Evolutionary conservation across 2,113 vertebrate species (phyloP).

Genomic region (Pseudolaguvia tuberculata): DNA sequence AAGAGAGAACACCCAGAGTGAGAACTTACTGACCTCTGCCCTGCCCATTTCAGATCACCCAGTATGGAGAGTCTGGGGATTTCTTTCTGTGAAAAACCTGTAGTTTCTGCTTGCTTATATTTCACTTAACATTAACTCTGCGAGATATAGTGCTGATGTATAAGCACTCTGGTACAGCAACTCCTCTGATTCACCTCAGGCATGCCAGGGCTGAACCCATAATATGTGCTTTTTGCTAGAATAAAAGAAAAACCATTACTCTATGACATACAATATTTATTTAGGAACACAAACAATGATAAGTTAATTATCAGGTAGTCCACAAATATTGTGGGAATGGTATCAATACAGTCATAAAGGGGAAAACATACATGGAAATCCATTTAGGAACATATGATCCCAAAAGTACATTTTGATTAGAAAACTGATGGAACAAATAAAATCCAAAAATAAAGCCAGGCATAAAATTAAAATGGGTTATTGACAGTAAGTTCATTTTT

Average conservation of each 20-base stretch:
- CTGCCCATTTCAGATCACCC: conserved; percentile 36
- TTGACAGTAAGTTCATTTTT: conserved; percentile 40
- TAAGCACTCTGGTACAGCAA: not conserved
- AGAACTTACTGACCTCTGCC: conserved; percentile 53
- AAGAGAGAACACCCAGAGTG: conserved; percentile 47
- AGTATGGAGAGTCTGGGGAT: conserved; percentile 44
- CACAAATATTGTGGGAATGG: conserved; percentile 85
- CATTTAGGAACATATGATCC: conserved; percentile 70
- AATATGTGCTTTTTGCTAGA: not conserved
- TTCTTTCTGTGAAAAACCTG: too few species aligned
- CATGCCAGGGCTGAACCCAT: too few species aligned
- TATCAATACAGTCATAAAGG: conserved; percentile 77
- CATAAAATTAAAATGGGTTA: conserved; percentile 55
- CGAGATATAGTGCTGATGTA: not conserved
- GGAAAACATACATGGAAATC: conserved; percentile 71
- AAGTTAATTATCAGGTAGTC: conserved; percentile 85
- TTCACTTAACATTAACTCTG: not conserved
- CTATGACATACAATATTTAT: conserved; percentile 80
- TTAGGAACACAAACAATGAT: conserved; percentile 84
- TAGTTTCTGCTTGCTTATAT: conserved; percentile 10
- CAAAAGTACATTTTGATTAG: conserved; percentile 62
- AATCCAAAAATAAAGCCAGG: conserved; percentile 56
- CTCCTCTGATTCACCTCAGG: not conserved
- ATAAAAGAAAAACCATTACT: not conserved
- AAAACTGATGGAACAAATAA: conserved; percentile 58